Conservation (phyloP, 2,888 invertebrate species). For the Siphonodentalium dalli region DNA sequence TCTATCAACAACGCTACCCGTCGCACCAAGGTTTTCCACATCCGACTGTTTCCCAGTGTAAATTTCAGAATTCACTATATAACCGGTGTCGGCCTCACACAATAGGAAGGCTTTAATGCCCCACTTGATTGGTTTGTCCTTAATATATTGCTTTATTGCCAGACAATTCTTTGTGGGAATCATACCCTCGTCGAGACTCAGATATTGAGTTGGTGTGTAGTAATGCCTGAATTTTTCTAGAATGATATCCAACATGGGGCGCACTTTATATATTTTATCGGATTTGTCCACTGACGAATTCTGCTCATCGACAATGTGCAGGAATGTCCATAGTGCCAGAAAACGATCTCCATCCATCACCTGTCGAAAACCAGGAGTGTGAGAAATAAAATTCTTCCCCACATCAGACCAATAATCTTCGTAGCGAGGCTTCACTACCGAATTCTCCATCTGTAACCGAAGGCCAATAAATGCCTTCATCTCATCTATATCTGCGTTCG, state of each 20-base stretch:
- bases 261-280: constrained; percentile 25
- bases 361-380: constrained; percentile 20
- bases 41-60: constrained; percentile 3
- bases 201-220: no score
- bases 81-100: constrained; percentile 14
- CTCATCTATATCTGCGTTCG: constrained; percentile 6
- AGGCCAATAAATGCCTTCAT: constrained; percentile 28
- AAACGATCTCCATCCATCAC: constrained; percentile 22
- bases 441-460: constrained; percentile 19
- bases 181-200: no score
- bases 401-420: constrained; percentile 22
- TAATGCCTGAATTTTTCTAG: constrained; percentile 13
- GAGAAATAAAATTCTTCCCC: constrained; percentile 8
- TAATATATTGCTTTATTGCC: no score
- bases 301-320: constrained; percentile 26
- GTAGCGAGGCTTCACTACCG: constrained; percentile 13
- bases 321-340: constrained; percentile 22
- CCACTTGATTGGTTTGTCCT: no score
- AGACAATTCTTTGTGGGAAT: no score
- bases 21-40: neutral
- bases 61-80: constrained; percentile 13
- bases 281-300: constrained; percentile 14
- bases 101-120: constrained; percentile 17
- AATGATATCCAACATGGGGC: constrained; percentile 9
- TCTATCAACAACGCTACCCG: constrained; percentile 10